phyloP scores from a whole-genome alignment of 2,888 invertebrate species.

The Elegia similella region DNA sequence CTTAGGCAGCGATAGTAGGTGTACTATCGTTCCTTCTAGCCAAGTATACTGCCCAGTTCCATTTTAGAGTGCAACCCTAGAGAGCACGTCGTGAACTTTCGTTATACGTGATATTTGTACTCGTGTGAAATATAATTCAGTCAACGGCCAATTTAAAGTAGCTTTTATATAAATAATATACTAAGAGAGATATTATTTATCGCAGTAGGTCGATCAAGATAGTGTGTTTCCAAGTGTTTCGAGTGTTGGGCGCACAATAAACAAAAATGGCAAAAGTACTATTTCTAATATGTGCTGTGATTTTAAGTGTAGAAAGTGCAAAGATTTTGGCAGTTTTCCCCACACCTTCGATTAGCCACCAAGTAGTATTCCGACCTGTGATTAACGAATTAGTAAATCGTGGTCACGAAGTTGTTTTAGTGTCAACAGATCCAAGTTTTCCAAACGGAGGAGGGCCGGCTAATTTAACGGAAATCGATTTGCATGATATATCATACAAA shows the following conservation, averaged over 20 bases:
- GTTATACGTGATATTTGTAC: too few species aligned
- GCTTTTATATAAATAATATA: too few species aligned
- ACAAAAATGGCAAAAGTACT: neutral
- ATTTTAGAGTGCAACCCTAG: too few species aligned
- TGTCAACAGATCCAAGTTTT: slow-evolving; percentile 62
- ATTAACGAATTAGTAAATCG: slow-evolving; percentile 46
- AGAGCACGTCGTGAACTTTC: too few species aligned
- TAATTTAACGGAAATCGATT: slow-evolving; percentile 64
- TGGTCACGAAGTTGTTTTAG: slow-evolving; percentile 65
- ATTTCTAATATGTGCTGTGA: neutral
- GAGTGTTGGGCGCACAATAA: neutral
- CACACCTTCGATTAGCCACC: slow-evolving; percentile 53
- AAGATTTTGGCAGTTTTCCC: slow-evolving; percentile 31
- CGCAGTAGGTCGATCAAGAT: too few species aligned
- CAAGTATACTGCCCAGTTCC: too few species aligned
- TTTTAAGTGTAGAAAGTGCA: slow-evolving; percentile 31
- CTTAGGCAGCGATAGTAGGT: too few species aligned
- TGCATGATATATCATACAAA: slow-evolving; percentile 45
- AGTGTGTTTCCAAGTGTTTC: too few species aligned
- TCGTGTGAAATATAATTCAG: too few species aligned
- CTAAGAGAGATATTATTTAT: too few species aligned
- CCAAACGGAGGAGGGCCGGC: slow-evolving; percentile 36
- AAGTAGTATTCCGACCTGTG: slow-evolving; percentile 43
- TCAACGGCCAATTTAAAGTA: too few species aligned
- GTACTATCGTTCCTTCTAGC: too few species aligned